Conservation (phyloP, 1,140 invertebrate genomes). For the Arctopsyche grandis region DNA sequence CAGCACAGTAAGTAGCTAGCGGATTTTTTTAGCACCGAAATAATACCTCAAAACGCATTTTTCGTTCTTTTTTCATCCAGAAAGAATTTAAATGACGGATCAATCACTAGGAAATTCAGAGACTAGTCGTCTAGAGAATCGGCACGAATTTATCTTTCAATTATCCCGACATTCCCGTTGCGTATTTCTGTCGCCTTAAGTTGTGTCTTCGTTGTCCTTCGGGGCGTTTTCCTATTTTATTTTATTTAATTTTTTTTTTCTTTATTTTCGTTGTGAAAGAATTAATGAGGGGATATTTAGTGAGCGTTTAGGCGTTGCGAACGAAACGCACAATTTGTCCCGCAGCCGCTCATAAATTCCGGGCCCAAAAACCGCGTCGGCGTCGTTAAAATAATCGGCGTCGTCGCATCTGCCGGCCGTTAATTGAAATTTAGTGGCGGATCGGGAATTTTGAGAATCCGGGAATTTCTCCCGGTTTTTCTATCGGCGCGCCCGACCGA, state of each 20-base stretch:
- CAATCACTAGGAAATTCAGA: too few species aligned
- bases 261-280: not conserved
- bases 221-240: too few species aligned
- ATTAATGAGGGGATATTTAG: conserved; percentile 33
- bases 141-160: conserved; percentile 12
- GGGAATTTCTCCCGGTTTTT: not conserved
- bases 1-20: too few species aligned
- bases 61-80: too few species aligned
- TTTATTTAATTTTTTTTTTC: conserved; percentile 20
- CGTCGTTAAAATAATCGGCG: conserved; percentile 30
- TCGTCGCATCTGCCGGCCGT: not conserved
- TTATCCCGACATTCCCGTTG: not conserved
- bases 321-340: conserved; percentile 21
- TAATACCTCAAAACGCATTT: too few species aligned
- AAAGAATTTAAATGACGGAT: too few species aligned
- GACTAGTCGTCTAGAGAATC: too few species aligned
- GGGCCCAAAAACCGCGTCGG: not conserved
- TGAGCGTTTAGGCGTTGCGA: not conserved
- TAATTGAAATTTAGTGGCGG: conserved; percentile 28
- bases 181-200: not conserved
- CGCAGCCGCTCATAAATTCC: not conserved
- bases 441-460: not conserved
- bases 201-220: not conserved
- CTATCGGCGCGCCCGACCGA: not conserved
- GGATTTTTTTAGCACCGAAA: too few species aligned